Evolutionary conservation across 1,140 invertebrate species (phyloP).

Genomic region (Muscidifurax raptorellus): DNA sequence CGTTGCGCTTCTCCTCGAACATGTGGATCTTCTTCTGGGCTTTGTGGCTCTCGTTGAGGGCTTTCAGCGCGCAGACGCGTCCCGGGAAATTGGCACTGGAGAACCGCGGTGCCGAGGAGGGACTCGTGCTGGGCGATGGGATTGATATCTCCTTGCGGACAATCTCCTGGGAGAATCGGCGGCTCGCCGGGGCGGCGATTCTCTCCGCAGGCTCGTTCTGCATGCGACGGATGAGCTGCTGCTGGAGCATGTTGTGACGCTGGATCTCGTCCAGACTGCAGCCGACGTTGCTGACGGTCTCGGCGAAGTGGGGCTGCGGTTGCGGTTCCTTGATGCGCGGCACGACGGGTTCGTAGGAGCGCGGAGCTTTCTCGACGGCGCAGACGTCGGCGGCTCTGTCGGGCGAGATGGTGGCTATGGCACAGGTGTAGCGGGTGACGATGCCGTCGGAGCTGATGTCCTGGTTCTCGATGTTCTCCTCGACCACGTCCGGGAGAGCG

Average conservation of each 20-base stretch:
- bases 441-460: slow-evolving; percentile 70
- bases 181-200: not conserved
- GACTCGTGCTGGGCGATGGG: slow-evolving; percentile 46
- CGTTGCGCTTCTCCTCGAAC: slow-evolving; percentile 60
- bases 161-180: slow-evolving; percentile 54
- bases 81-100: slow-evolving; percentile 1
- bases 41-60: slow-evolving; percentile 55
- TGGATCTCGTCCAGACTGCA: slow-evolving; percentile 58
- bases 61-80: slow-evolving; percentile 46
- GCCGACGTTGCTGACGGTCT: not conserved
- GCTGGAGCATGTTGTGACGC: slow-evolving; percentile 70
- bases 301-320: not conserved
- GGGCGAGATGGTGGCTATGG: slow-evolving; percentile 67
- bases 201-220: slow-evolving; percentile 54
- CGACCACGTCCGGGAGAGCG: slow-evolving; percentile 37
- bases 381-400: slow-evolving; percentile 52
- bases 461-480: slow-evolving; percentile 70
- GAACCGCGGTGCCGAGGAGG: slow-evolving; percentile 33
- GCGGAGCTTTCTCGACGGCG: not conserved
- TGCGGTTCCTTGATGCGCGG: slow-evolving; percentile 28
- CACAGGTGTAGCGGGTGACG: slow-evolving; percentile 69
- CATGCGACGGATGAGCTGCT: slow-evolving; percentile 63
- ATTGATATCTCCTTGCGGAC: not conserved
- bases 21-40: slow-evolving; percentile 65
- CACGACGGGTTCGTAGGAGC: not conserved